These are phyloP conservation scores for Epizoanthus rinbou DNA, from an alignment of 92 coral and sea anemone species.

Conservation along the genomic window DNA sequence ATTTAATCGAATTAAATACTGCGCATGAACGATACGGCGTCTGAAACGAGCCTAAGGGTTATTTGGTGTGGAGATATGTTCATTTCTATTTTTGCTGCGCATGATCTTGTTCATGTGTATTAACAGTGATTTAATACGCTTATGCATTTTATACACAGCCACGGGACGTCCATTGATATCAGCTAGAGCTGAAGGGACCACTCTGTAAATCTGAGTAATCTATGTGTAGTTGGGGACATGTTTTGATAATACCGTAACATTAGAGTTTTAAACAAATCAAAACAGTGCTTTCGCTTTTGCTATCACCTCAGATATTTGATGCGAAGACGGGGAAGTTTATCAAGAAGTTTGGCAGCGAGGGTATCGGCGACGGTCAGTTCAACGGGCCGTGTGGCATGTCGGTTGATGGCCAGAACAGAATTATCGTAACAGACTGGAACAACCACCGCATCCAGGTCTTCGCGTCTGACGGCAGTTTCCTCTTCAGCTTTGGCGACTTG, in stretches of 20 bases:
- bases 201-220: no score
- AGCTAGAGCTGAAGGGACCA: no score
- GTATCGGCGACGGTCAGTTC: slow-evolving; percentile 77
- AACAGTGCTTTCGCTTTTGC: background rate
- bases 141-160: no score
- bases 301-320: slow-evolving; percentile 52
- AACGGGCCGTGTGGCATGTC: slow-evolving; percentile 92
- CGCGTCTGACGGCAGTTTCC: slow-evolving; percentile 76
- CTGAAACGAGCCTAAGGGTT: background rate
- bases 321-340: slow-evolving; percentile 78
- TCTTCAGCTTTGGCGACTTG: slow-evolving; percentile 83
- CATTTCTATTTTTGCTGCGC: no score
- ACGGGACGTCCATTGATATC: no score
- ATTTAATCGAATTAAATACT: no score
- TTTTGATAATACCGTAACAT: no score
- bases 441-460: slow-evolving; percentile 91
- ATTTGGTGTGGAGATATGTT: background rate
- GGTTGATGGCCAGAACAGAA: slow-evolving; percentile 75
- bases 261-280: no score
- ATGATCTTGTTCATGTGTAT: no score
- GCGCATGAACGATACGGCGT: no score
- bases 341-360: slow-evolving; percentile 77
- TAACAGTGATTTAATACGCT: no score
- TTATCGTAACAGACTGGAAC: slow-evolving; percentile 90
- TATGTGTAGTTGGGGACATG: no score